Evolutionary conservation across 2,797 vertebrate genomes (phyloP).

Genomic region (Karalla daura): DNA sequence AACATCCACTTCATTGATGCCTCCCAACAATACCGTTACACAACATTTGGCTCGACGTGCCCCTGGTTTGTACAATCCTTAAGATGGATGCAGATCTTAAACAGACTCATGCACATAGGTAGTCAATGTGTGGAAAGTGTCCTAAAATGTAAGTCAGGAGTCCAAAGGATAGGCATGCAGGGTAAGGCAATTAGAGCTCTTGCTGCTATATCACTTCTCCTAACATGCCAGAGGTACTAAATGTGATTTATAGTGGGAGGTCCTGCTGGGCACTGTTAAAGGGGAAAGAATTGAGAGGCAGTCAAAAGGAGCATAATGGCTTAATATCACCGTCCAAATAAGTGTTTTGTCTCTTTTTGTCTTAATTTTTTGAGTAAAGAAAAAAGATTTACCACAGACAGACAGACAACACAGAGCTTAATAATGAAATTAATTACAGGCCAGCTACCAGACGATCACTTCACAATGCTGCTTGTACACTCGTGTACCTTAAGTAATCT

Average conservation of each 20-base stretch:
- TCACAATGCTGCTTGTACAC: conserved; percentile 14
- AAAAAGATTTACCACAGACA: conserved; percentile 22
- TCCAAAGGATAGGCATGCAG: conserved; percentile 47
- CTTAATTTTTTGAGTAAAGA: conserved; percentile 23
- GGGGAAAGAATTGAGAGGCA: conserved; percentile 46
- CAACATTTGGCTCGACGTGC: conserved; percentile 23
- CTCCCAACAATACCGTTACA: conserved; percentile 43
- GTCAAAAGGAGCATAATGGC: conserved; percentile 31
- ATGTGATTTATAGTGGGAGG: conserved; percentile 68
- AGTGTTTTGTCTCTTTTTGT: conserved; percentile 20
- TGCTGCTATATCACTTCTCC: conserved; percentile 61
- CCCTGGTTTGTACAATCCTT: conserved; percentile 45
- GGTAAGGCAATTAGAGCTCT: conserved; percentile 61
- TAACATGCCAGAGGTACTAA: conserved; percentile 66
- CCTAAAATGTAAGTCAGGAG: conserved; percentile 43
- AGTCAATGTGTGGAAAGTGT: conserved; percentile 15
- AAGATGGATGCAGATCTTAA: conserved; percentile 32
- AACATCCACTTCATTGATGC: conserved; percentile 54
- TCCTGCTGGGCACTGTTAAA: conserved; percentile 63
- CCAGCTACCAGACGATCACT: conserved; percentile 10
- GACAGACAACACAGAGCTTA: conserved; percentile 20
- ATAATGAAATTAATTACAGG: conserved; percentile 12
- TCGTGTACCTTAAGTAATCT: conserved; percentile 44
- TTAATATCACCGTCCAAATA: conserved; percentile 42
- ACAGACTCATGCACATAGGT: conserved; percentile 8